A percentile compares a stretch with the other conserved stretches of the same genome.
phyloP scores from a whole-genome alignment of 37 sponge, comb jelly and placozoan species.

The Cliona cf. orientalis region DNA sequence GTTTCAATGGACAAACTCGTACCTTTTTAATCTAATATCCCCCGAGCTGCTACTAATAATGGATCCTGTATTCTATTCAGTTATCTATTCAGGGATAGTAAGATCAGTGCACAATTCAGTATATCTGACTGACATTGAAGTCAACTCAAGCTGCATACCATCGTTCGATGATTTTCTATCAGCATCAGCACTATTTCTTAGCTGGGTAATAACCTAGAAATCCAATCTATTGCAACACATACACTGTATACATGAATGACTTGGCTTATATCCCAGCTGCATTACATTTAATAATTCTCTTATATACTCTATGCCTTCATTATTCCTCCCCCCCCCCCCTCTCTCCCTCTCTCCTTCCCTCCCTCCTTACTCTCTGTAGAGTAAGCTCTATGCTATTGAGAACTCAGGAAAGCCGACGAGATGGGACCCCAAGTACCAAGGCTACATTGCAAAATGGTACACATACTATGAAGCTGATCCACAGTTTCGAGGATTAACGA shows the following conservation, averaged over 20 bases:
- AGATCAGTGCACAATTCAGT: neutral
- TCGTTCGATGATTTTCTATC: no score
- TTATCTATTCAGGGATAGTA: neutral
- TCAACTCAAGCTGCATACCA: neutral
- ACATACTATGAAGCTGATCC: neutral
- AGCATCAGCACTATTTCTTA: neutral
- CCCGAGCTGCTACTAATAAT: neutral
- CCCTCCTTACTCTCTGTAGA: neutral
- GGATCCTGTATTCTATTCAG: neutral
- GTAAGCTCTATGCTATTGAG: neutral
- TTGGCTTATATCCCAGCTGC: no score
- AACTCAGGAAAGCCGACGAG: neutral
- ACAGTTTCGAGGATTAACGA: neutral
- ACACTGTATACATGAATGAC: no score
- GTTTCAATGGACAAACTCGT: slow-evolving; percentile 4
- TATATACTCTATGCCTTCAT: no score
- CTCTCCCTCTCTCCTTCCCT: neutral
- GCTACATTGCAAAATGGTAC: slow-evolving; percentile 1
- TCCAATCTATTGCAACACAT: no score
- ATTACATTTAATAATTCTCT: no score
- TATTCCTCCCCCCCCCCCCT: neutral
- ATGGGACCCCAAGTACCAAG: slow-evolving; percentile 2
- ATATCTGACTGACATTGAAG: neutral
- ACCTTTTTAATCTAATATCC: neutral
- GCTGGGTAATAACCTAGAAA: neutral